Percentiles rank a stretch among this genome's conserved stretches.
Conservation (phyloP, 1,140 invertebrate genomes). For the Pararge aegeria region DNA sequence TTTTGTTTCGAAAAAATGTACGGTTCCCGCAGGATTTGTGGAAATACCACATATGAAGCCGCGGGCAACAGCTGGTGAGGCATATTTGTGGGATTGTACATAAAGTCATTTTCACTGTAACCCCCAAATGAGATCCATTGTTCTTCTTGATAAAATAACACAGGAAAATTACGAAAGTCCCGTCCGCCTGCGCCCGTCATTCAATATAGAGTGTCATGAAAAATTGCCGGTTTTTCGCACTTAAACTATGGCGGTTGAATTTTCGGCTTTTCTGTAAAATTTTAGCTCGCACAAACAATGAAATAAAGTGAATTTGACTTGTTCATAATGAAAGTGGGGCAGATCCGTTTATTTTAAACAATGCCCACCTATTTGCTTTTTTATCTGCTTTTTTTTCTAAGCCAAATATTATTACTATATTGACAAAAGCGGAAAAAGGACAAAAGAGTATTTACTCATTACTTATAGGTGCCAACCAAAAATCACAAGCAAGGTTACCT, state of each 20-base stretch:
- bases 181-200: conserved; percentile 49
- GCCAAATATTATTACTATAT: too few relatives aligned
- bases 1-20: too few relatives aligned
- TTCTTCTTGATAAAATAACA: conserved; percentile 48
- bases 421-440: too few relatives aligned
- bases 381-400: too few relatives aligned
- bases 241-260: background rate
- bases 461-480: too few relatives aligned
- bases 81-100: conserved; percentile 54
- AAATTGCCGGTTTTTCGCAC: conserved; percentile 39
- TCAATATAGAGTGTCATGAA: conserved; percentile 51
- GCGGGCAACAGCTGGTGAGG: too few relatives aligned
- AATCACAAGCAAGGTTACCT: too few relatives aligned
- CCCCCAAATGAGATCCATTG: conserved; percentile 47
- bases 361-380: too few relatives aligned
- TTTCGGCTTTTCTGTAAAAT: background rate
- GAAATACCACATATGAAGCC: too few relatives aligned
- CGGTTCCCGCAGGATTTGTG: too few relatives aligned
- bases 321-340: background rate
- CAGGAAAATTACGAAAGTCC: conserved; percentile 56
- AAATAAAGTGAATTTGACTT: background rate
- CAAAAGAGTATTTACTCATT: too few relatives aligned
- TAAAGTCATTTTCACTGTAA: conserved; percentile 48
- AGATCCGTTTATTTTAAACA: background rate
- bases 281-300: background rate